Evolutionary conservation across 2,113 vertebrate genomes (phyloP).

Genomic region (Carassius auratus): DNA sequence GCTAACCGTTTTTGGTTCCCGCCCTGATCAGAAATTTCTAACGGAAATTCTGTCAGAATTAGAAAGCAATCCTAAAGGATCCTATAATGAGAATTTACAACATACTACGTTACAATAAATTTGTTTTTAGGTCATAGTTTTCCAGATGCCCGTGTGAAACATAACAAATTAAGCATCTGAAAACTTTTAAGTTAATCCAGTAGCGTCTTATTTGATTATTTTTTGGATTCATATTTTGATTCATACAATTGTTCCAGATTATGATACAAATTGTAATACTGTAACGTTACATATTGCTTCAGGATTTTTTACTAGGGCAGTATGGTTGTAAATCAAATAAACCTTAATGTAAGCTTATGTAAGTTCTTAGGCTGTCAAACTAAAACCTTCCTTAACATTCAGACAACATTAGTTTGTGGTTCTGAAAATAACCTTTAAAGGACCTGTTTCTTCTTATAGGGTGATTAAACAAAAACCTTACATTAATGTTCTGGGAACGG

Average conservation of each 20-base stretch:
- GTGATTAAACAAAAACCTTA: neutral
- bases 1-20: neutral
- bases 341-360: neutral
- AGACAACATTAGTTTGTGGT: neutral
- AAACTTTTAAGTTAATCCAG: neutral
- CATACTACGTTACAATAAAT: neutral
- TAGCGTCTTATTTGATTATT: neutral
- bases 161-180: neutral
- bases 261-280: neutral
- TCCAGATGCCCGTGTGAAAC: neutral
- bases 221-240: neutral
- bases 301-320: neutral
- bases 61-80: neutral
- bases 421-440: neutral
- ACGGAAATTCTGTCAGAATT: neutral
- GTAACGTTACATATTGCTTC: neutral
- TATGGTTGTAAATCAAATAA: neutral
- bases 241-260: neutral
- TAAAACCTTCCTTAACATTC: neutral
- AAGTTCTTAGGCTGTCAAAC: too few relatives aligned
- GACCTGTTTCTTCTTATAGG: neutral
- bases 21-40: conserved; percentile 8
- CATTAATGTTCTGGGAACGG: neutral
- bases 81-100: neutral
- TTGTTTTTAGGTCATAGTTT: neutral